These are phyloP conservation scores for Fragum fragum DNA, from an alignment of 2,888 invertebrate genomes.

Conservation along the genomic window DNA sequence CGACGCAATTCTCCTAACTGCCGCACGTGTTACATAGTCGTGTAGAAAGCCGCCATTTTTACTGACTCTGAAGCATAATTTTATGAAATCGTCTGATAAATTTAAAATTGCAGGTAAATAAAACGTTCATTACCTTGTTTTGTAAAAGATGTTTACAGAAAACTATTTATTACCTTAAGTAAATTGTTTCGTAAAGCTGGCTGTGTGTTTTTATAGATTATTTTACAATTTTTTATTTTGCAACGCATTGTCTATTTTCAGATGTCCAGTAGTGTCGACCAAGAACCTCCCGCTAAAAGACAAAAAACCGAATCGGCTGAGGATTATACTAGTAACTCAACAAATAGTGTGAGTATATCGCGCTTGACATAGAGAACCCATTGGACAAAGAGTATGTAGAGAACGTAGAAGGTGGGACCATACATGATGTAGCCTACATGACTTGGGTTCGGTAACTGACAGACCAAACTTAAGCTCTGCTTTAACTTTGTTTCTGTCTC, in stretches of 20 bases:
- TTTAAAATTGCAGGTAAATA: conserved; percentile 60
- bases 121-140: neutral
- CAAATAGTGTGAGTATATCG: conserved; percentile 40
- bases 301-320: conserved; percentile 74
- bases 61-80: conserved; percentile 47
- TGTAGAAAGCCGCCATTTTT: conserved; percentile 67
- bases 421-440: too few relatives aligned
- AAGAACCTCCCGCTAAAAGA: conserved; percentile 82
- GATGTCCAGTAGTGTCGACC: conserved; percentile 83
- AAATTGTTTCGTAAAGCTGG: neutral
- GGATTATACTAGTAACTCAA: conserved; percentile 70
- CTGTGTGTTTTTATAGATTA: neutral
- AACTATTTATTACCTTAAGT: too few relatives aligned
- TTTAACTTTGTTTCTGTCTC: too few relatives aligned
- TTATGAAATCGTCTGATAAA: conserved; percentile 58
- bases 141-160: too few relatives aligned
- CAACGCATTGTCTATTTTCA: conserved; percentile 56
- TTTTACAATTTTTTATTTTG: neutral
- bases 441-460: too few relatives aligned
- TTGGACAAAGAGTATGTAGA: too few relatives aligned
- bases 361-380: too few relatives aligned
- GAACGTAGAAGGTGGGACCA: too few relatives aligned
- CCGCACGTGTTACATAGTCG: conserved; percentile 62
- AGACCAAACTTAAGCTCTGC: too few relatives aligned
- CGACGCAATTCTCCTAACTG: conserved; percentile 62